These are phyloP conservation scores for Agonum fuliginosum DNA, from an alignment of 2,888 invertebrate species.

Conservation along the genomic window DNA sequence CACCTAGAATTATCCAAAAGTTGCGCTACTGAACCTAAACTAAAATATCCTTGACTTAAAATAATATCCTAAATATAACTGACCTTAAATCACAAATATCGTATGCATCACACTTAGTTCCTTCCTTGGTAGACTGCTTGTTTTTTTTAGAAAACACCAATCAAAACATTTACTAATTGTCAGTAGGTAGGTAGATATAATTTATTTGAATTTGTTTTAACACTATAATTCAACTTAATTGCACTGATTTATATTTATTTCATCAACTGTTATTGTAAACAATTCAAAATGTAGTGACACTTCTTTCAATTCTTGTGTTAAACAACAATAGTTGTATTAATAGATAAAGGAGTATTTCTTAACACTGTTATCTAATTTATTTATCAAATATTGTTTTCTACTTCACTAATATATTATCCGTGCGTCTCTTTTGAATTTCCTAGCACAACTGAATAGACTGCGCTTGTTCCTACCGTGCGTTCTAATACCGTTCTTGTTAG, in stretches of 20 bases:
- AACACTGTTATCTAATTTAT: too few relatives aligned
- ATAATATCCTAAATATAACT: conserved; percentile 29
- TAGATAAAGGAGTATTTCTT: too few relatives aligned
- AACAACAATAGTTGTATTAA: too few relatives aligned
- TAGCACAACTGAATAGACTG: neutral
- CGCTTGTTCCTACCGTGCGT: neutral
- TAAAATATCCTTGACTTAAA: conserved; percentile 37
- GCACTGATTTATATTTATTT: neutral
- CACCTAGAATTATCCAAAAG: neutral
- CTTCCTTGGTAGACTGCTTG: neutral
- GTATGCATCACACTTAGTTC: neutral
- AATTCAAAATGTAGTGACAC: neutral
- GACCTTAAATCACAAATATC: conserved; percentile 31
- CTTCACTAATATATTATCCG: too few relatives aligned
- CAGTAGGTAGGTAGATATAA: too few relatives aligned
- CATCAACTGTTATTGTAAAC: neutral
- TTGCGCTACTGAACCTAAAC: conserved; percentile 14
- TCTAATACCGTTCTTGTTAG: neutral
- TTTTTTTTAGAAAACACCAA: neutral
- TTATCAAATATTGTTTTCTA: neutral
- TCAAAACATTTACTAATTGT: neutral
- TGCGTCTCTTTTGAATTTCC: too few relatives aligned
- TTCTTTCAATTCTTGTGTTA: neutral
- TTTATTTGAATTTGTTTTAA: too few relatives aligned
- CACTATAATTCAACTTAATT: neutral